Conservation (phyloP, 2,888 invertebrate species). For the Silvanus unidentatus region DNA sequence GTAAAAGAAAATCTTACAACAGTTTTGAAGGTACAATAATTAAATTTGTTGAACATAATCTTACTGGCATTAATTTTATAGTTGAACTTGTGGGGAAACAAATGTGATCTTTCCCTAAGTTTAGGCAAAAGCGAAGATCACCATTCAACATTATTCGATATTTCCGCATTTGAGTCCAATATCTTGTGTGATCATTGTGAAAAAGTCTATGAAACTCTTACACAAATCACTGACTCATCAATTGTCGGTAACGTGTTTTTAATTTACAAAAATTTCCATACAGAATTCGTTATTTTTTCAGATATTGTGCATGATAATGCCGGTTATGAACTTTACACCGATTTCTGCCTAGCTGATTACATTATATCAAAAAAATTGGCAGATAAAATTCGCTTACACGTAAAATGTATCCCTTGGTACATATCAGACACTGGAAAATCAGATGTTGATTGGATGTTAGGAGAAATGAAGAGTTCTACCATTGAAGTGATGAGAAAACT, state of each 20-base stretch:
- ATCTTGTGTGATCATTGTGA: conserved; percentile 59
- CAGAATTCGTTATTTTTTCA: conserved; percentile 30
- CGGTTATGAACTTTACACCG: conserved; percentile 88
- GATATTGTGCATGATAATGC: conserved; percentile 88
- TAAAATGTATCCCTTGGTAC: conserved; percentile 91
- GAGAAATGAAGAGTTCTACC: conserved; percentile 41
- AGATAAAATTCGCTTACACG: conserved; percentile 72
- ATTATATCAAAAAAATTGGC: conserved; percentile 57
- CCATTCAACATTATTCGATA: conserved; percentile 52
- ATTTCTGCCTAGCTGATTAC: conserved; percentile 81
- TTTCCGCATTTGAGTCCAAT: conserved; percentile 51
- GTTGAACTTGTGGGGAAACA: conserved; percentile 90
- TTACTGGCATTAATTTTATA: conserved; percentile 43
- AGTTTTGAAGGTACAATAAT: conserved; percentile 51
- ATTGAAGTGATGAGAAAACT: conserved; percentile 40
- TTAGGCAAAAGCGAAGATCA: conserved; percentile 61
- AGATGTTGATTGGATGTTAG: conserved; percentile 71
- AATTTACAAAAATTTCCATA: conserved; percentile 19
- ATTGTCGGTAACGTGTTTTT: conserved; percentile 38
- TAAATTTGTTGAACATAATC: conserved; percentile 5
- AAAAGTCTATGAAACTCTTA: conserved; percentile 51
- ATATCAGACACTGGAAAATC: conserved; percentile 77
- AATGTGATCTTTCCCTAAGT: conserved; percentile 85
- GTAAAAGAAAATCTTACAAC: conserved; percentile 50
- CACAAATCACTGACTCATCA: conserved; percentile 15